phyloP scores from a whole-genome alignment of 2,113 vertebrate species.

The Donacobius atricapilla region DNA sequence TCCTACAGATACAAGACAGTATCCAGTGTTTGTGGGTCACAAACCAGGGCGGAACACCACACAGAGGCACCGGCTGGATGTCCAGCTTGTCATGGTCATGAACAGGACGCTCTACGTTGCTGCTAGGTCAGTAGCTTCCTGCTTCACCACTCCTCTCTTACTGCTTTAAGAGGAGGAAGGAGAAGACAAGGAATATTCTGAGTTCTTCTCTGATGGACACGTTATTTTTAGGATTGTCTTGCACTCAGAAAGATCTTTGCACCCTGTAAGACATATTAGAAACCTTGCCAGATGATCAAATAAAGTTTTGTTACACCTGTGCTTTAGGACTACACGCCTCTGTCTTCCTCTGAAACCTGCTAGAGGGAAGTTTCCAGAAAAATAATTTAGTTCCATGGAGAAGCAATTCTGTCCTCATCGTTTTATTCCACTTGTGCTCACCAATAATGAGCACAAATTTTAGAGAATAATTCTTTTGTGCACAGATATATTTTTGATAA shows the following conservation, averaged over 20 bases:
- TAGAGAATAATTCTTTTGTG: background rate
- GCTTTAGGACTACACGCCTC: background rate
- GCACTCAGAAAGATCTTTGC: background rate
- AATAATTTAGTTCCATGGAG: background rate
- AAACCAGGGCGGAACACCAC: slow-evolving; percentile 96
- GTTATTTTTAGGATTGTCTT: background rate
- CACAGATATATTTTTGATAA: background rate
- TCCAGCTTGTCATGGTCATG: slow-evolving; percentile 95
- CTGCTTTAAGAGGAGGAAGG: background rate
- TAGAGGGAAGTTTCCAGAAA: background rate
- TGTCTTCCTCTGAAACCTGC: background rate
- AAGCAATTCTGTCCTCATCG: background rate
- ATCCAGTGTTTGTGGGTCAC: slow-evolving; percentile 97
- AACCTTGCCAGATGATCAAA: background rate
- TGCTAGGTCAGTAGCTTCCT: slow-evolving; percentile 81
- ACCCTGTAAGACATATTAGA: background rate
- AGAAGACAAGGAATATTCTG: background rate
- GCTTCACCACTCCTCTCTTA: background rate
- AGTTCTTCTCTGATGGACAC: background rate
- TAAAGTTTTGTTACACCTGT: background rate
- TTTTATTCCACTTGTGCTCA: background rate
- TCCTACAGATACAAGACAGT: slow-evolving; percentile 93
- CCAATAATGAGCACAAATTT: background rate
- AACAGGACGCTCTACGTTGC: slow-evolving; percentile 93
- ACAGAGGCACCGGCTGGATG: slow-evolving; percentile 94